Percentiles rank a stretch among this genome's conserved stretches.
phyloP scores from a whole-genome alignment of 2,888 invertebrate genomes.

The Pyrrhosoma nymphula region DNA sequence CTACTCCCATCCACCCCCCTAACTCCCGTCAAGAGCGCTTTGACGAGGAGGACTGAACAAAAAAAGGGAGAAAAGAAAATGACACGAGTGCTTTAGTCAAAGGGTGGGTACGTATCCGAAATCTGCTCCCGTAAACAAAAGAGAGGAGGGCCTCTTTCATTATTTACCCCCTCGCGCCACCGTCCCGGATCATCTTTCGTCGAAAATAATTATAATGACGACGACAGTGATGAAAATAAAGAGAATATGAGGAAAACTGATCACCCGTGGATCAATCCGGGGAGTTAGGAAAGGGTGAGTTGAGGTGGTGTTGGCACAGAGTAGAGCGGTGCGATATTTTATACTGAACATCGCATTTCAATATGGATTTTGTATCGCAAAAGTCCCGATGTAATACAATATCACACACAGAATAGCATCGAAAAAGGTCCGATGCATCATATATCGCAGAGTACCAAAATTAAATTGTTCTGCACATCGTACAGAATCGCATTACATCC shows the following conservation, averaged over 20 bases:
- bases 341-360: no score
- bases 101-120: not conserved
- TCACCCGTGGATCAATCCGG: not conserved
- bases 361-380: no score
- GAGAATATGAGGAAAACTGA: not conserved
- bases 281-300: no score
- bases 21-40: slow-evolving; percentile 1
- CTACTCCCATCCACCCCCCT: not conserved
- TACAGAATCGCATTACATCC: no score
- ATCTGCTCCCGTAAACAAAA: slow-evolving; percentile 35
- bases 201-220: slow-evolving; percentile 1
- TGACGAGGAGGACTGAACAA: not conserved
- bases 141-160: not conserved
- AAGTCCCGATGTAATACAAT: no score
- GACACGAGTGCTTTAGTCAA: slow-evolving; percentile 15
- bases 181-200: not conserved
- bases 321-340: no score
- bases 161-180: not conserved
- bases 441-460: no score
- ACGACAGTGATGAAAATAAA: not conserved
- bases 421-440: no score
- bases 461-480: no score
- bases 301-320: no score
- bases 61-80: no score
- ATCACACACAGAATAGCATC: no score